phyloP scores from a whole-genome alignment of 2,797 vertebrate genomes.

The Notamacropus eugenii region DNA sequence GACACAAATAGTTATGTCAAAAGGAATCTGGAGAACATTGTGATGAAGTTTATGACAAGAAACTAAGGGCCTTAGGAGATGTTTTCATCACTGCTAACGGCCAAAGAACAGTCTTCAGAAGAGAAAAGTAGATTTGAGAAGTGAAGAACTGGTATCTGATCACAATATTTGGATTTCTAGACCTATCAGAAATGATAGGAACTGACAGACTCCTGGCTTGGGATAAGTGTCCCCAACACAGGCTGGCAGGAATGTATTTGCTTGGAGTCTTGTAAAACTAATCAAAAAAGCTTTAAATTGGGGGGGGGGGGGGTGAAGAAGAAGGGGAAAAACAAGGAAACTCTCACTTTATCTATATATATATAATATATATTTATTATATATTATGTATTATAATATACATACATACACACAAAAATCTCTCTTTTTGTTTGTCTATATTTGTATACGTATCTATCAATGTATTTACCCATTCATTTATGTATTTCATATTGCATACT shows the following conservation, averaged over 20 bases:
- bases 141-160: neutral
- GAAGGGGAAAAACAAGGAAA: neutral
- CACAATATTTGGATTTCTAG: neutral
- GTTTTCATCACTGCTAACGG: neutral
- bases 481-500: neutral
- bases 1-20: neutral
- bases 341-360: neutral
- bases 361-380: no score
- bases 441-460: neutral
- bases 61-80: neutral
- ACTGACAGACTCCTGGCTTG: neutral
- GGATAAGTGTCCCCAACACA: neutral
- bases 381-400: no score
- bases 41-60: neutral
- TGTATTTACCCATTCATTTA: neutral
- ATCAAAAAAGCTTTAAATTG: neutral
- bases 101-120: neutral
- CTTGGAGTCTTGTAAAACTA: neutral
- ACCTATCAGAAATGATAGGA: neutral
- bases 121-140: neutral
- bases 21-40: neutral
- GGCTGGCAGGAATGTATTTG: neutral
- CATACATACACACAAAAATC: neutral
- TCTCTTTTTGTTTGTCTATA: neutral
- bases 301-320: no score